Percentiles rank a stretch among this genome's conserved stretches.
Conservation (phyloP, 2,113 vertebrate genomes). For the Hippopotamus amphibius region DNA sequence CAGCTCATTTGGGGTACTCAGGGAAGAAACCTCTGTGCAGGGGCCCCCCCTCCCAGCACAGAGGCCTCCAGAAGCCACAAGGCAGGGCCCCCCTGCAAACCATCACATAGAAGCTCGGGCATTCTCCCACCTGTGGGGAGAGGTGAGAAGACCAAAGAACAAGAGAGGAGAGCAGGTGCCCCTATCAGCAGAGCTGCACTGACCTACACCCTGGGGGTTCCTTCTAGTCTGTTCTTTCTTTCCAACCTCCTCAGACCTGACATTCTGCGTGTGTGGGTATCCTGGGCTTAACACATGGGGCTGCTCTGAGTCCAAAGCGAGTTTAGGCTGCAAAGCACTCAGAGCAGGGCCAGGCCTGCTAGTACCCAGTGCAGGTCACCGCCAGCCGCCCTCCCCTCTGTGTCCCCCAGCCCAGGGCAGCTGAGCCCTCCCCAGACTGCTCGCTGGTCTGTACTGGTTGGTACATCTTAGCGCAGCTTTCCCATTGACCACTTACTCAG, state of each 20-base stretch:
- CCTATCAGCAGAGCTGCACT: background rate
- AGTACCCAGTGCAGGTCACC: background rate
- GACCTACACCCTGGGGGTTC: accelerated
- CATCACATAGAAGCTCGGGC: background rate
- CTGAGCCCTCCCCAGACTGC: background rate
- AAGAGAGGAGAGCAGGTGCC: background rate
- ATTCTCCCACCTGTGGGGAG: background rate
- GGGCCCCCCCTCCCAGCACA: background rate
- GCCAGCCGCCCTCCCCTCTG: accelerated
- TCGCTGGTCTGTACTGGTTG: background rate
- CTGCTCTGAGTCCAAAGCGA: background rate
- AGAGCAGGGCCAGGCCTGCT: background rate
- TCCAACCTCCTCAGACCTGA: background rate
- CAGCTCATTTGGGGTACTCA: background rate
- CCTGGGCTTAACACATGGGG: background rate
- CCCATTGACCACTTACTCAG: background rate
- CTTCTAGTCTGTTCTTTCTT: background rate
- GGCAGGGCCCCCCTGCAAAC: background rate
- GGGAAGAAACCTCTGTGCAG: background rate
- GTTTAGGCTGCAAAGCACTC: background rate
- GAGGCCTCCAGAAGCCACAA: background rate
- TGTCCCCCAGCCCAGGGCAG: background rate
- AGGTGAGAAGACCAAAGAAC: background rate
- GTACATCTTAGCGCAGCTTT: background rate
- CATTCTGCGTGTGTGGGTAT: background rate